Evolutionary conservation across 2,113 vertebrate genomes (phyloP), one percentile per base, ranked within the genome.

Genomic region (Sinocyclocheilus grahami): DNA sequence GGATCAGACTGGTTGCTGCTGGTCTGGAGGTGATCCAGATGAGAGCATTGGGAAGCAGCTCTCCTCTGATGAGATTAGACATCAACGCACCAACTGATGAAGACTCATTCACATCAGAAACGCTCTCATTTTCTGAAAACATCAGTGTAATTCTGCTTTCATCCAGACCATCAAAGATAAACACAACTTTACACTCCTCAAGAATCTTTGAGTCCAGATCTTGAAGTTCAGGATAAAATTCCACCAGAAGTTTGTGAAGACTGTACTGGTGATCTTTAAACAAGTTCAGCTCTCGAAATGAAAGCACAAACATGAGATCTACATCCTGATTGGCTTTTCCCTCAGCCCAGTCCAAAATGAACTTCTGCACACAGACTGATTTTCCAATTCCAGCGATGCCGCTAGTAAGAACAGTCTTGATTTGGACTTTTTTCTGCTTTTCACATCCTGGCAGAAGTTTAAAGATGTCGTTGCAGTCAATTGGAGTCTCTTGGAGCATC

Each of bases 231-330:
- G 16, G 16, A 71, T 71, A 1, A 37, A 71, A 71, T 1, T 10
- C 67, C 30, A 37, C 2, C 30, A 71, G 20, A 58, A 88, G 74
- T 60, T 62, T 48, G 30, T 83, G 3, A 24, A 88, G 51, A 48
- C 84, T 88, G 58, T 60, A 60, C 3, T 22, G 58, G 2, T 9
- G 6, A 60, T 60, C 58, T 22, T 60, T 60, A 60, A 60, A 74
- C 20, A 86, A 65, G 69, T 86, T 88, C 62, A 88, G 53, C 71
- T 88, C 87, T 58, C 87, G 48, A 65, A 88, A 82, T 62, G 84
- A 7, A 86, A 60, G 7, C 1, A 60, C 58, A 60, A 22, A 60
- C 58, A 60, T 22, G 20, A 60, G 8, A 86, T 74, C 63, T 22
- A 60, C 74, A 60, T 84, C 74, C 18, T 62, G 65, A 69, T 69